These are phyloP conservation scores for Maccullochella peelii DNA, from an alignment of 2,113 vertebrate genomes.

Conservation along the genomic window DNA sequence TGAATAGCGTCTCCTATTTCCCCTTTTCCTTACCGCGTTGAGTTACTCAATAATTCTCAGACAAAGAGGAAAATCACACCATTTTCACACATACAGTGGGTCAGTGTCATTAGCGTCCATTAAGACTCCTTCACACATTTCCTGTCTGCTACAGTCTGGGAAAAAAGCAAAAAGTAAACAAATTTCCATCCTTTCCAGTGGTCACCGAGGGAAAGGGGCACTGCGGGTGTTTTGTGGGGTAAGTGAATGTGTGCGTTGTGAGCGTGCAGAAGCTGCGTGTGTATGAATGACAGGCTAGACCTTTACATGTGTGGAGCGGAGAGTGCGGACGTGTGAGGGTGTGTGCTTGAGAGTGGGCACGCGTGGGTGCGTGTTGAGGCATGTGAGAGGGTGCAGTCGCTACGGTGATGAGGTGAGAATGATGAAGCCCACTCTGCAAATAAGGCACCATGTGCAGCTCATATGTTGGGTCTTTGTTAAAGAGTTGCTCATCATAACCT, in stretches of 20 bases:
- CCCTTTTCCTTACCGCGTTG: neutral
- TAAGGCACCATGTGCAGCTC: slow-evolving; percentile 78
- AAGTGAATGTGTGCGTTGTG: slow-evolving; percentile 43
- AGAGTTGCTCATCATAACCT: slow-evolving; percentile 69
- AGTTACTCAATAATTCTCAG: slow-evolving; percentile 2
- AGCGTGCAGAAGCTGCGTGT: slow-evolving; percentile 51
- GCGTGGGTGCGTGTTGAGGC: slow-evolving; percentile 41
- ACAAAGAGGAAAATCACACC: slow-evolving; percentile 36
- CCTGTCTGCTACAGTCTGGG: slow-evolving; percentile 35
- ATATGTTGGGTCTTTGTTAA: slow-evolving; percentile 78
- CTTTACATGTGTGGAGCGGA: slow-evolving; percentile 14
- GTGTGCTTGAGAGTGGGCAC: slow-evolving; percentile 39
- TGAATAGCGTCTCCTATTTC: neutral
- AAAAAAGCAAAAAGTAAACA: slow-evolving; percentile 59
- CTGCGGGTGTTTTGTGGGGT: slow-evolving; percentile 53
- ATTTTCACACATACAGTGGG: slow-evolving; percentile 31
- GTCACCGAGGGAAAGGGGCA: slow-evolving; percentile 28
- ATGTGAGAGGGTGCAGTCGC: slow-evolving; percentile 39
- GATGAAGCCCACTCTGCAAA: slow-evolving; percentile 78
- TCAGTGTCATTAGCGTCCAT: slow-evolving; percentile 41
- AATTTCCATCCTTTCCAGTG: slow-evolving; percentile 49
- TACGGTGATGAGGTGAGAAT: slow-evolving; percentile 80
- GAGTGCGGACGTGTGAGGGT: slow-evolving; percentile 56
- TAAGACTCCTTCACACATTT: slow-evolving; percentile 39
- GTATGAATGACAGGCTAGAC: slow-evolving; percentile 32